Percentiles rank a stretch among this genome's conserved stretches.
Conservation (phyloP, 2,113 vertebrate genomes). For the Chaetodon auriga region DNA sequence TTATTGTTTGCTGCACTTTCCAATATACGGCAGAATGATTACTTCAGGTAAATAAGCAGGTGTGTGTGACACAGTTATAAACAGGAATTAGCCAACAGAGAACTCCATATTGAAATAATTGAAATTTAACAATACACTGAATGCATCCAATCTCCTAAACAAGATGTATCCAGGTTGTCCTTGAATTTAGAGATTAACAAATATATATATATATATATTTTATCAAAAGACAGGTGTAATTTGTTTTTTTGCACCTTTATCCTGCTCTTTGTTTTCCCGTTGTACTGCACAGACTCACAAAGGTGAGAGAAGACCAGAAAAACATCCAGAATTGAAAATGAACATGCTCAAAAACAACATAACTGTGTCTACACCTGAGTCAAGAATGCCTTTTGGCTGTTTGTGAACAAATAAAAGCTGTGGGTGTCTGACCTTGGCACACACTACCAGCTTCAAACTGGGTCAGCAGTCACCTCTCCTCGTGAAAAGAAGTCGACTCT, state of each 20-base stretch:
- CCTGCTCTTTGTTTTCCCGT: background rate
- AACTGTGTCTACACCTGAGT: constrained; percentile 61
- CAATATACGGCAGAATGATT: constrained; percentile 1
- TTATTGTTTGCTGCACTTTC: background rate
- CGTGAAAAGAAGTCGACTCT: constrained; percentile 62
- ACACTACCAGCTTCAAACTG: constrained; percentile 77
- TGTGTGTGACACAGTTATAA: background rate
- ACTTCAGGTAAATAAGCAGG: background rate
- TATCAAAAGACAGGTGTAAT: background rate
- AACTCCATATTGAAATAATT: background rate
- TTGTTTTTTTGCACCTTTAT: background rate
- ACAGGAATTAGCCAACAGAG: background rate
- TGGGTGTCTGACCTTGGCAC: constrained; percentile 80
- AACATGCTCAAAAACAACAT: constrained; percentile 21
- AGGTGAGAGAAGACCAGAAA: constrained; percentile 47
- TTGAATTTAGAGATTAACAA: background rate
- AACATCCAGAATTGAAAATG: constrained; percentile 29
- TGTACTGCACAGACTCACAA: background rate
- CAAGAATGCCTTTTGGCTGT: constrained; percentile 67
- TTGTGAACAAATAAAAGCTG: constrained; percentile 77
- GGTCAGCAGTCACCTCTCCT: constrained; percentile 77
- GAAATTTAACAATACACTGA: background rate
- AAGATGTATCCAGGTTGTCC: background rate
- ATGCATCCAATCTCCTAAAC: background rate
- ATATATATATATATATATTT: too few species aligned